Base-by-base conservation (phyloP, 2,113 vertebrate species). In the Dermatemys mawii region DNA sequence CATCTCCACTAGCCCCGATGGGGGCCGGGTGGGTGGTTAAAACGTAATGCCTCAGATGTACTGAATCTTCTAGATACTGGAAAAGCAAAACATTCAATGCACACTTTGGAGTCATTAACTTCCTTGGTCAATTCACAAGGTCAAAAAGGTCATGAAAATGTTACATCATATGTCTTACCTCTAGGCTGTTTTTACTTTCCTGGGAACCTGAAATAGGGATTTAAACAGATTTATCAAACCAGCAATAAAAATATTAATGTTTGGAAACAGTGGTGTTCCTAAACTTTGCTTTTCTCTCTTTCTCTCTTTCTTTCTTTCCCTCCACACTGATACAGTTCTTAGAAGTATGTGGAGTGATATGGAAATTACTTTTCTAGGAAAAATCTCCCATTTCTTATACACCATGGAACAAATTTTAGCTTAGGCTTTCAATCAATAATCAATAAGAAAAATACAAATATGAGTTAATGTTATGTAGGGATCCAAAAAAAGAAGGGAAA, bases 201-300 rank as follows among this genome's bases (percentile, higher is more conserved):
- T 60, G 75, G 90, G 75, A 96, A 85, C 75, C 51, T 53, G 48
- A 85, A 95, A 84, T 50, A 63, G 76, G 76, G 48, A 94, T 88
- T 94, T 95, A 85, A 96, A 88, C 60, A 94, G 86, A 91, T 94
- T 88, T 91, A 93, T 90, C 90, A 90, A 97, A 88, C 17, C 54
- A 94, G 94, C 94, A 95, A 94, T 81, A 67, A 67, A 97, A 96
- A 97, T 91, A 94, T 94, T 96, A 97, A 83, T 93, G 53, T 96
- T 95, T 94, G 32, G 87, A 96, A 94, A 82, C 78, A 78, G 0
- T 46, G 49, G 81, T 44, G 93, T 94, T 95, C 90, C 86, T 94
- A 93, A 96, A 94, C 53, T 93, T 90, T 87, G 32, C 32, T 55
- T 27, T 55, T 55, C 24, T 57, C 6, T 86, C 76, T 90, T 19